A percentile compares a stretch with the other conserved stretches of the same genome.
Evolutionary conservation across 1,140 invertebrate species (phyloP).

Genomic region (Delia radicum): DNA sequence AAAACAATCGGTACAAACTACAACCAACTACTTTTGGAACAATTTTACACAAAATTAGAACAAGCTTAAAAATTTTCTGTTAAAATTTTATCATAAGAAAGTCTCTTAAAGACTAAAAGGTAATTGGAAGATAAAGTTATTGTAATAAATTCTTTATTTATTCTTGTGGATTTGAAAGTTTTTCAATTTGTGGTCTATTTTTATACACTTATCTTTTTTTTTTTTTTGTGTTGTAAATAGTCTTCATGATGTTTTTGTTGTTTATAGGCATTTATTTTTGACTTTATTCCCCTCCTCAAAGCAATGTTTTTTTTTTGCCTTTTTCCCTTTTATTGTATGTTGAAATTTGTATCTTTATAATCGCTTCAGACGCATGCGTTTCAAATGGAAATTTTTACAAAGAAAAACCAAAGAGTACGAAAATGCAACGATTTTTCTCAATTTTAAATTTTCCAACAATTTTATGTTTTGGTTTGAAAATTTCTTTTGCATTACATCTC

Average conservation of each 20-base stretch:
- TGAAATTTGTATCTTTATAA: too few species aligned
- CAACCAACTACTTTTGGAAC: too few species aligned
- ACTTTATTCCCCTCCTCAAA: not conserved
- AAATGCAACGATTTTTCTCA: conserved; percentile 12
- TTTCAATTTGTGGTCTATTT: not conserved
- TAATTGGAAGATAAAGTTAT: too few species aligned
- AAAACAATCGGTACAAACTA: too few species aligned
- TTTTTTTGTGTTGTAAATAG: too few species aligned
- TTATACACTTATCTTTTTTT: not conserved
- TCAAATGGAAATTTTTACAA: not conserved
- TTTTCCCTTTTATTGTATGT: not conserved
- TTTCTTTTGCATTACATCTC: not conserved
- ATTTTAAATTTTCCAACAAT: not conserved
- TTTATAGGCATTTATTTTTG: not conserved
- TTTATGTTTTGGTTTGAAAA: not conserved
- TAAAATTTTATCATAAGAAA: too few species aligned
- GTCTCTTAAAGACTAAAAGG: too few species aligned
- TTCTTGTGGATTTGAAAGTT: not conserved
- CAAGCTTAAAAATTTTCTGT: too few species aligned
- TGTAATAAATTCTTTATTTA: not conserved
- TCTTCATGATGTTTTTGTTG: too few species aligned
- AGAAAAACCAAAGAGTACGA: not conserved
- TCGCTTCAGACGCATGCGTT: conserved; percentile 2
- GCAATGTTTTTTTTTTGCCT: not conserved
- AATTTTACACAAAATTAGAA: too few species aligned